These are phyloP conservation scores for Ephialtes manifestator DNA, from an alignment of 2,888 invertebrate genomes.

Conservation along the genomic window DNA sequence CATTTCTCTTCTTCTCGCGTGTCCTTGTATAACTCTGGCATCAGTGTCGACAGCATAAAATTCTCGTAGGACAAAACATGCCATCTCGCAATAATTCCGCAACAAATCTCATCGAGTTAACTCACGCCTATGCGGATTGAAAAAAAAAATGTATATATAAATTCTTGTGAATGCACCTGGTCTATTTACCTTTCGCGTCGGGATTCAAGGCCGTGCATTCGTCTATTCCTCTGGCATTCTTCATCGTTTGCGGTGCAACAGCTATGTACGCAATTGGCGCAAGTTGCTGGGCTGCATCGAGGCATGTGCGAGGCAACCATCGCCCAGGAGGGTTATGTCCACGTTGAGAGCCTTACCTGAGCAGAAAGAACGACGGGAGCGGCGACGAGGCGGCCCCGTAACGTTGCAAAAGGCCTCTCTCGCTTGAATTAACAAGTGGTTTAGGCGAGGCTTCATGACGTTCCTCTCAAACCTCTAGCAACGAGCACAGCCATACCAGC, in stretches of 20 bases:
- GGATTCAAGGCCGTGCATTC: conserved; percentile 58
- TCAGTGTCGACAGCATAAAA: conserved; percentile 33
- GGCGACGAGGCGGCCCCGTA: conserved; percentile 42
- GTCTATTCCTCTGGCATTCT: conserved; percentile 34
- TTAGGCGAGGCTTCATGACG: conserved; percentile 54
- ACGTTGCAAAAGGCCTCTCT: conserved; percentile 57
- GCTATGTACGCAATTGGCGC: conserved; percentile 29
- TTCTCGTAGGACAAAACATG: conserved; percentile 32
- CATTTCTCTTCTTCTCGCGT: conserved; percentile 6
- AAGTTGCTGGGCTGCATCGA: conserved; percentile 15
- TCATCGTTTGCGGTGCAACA: not conserved
- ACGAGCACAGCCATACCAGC: not conserved
- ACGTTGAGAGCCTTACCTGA: conserved; percentile 17
- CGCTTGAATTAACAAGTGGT: conserved; percentile 65
- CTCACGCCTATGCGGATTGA: conserved; percentile 28
- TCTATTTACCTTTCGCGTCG: conserved; percentile 66
- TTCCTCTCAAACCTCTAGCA: conserved; percentile 6
- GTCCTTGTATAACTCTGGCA: conserved; percentile 9
- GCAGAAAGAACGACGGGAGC: conserved; percentile 20
- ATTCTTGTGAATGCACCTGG: conserved; percentile 62
- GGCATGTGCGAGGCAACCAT: conserved; percentile 1
- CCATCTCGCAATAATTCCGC: conserved; percentile 45
- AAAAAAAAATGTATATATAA: too few relatives aligned
- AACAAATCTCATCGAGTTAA: conserved; percentile 29
- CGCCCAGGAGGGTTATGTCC: conserved; percentile 10